These are phyloP conservation scores for Dreissena rostriformis DNA, from an alignment of 1,140 invertebrate species.

Conservation along the genomic window DNA sequence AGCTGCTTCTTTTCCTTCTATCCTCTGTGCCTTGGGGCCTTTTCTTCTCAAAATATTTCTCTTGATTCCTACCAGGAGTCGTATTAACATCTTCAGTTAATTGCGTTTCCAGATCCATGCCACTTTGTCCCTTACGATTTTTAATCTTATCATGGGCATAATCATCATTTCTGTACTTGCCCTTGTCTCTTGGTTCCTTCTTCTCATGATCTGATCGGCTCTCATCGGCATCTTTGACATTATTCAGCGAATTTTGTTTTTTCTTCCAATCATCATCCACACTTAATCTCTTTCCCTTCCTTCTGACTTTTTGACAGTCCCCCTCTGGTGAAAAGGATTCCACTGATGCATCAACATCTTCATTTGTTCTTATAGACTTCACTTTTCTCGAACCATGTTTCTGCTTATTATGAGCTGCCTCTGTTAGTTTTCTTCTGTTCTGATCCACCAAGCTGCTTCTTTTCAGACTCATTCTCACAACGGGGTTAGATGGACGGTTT, in stretches of 20 bases:
- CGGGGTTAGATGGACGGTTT: no score
- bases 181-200: slow-evolving; percentile 11
- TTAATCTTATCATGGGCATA: slow-evolving; percentile 48
- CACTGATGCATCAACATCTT: not conserved
- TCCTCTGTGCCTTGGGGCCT: slow-evolving; percentile 10
- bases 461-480: no score
- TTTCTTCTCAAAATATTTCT: slow-evolving; percentile 30
- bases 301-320: not conserved
- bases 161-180: slow-evolving; percentile 52
- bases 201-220: not conserved
- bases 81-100: no score
- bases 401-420: not conserved
- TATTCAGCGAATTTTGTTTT: not conserved
- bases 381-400: not conserved
- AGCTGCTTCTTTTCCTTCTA: slow-evolving; percentile 42
- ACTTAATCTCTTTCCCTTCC: not conserved
- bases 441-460: not conserved
- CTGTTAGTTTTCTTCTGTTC: not conserved
- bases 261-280: not conserved
- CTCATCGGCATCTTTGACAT: not conserved
- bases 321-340: not conserved
- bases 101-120: no score
- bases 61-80: not conserved
- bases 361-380: not conserved
- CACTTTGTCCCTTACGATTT: not conserved